Evolutionary conservation across 2,888 invertebrate species (phyloP).

Genomic region (Epinotia demarniana): DNA sequence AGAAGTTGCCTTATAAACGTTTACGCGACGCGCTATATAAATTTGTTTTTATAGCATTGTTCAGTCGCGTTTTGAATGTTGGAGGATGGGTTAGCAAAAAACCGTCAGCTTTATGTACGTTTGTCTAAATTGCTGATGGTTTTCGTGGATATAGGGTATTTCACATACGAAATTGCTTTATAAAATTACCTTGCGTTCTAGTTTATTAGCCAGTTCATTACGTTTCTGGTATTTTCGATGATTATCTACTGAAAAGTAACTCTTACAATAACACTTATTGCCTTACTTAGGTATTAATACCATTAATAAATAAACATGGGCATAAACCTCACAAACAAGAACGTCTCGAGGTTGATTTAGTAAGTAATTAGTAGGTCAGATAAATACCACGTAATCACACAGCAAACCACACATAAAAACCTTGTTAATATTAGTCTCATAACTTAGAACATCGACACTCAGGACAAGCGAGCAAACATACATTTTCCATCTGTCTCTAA

Average conservation of each 20-base stretch:
- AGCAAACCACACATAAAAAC: constrained; percentile 39
- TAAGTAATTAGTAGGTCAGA: constrained; percentile 43
- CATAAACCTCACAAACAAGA: constrained; percentile 21
- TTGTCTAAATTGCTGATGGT: constrained; percentile 23
- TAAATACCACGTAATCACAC: constrained; percentile 31
- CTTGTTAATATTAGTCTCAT: constrained; percentile 41
- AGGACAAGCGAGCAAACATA: constrained; percentile 22
- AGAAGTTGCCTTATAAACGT: constrained; percentile 66
- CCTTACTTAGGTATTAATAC: constrained; percentile 2
- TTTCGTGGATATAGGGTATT: constrained; percentile 8
- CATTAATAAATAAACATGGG: constrained; percentile 17
- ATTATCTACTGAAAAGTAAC: not conserved
- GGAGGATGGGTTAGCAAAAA: constrained; percentile 22
- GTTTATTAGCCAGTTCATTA: not conserved
- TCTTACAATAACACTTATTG: not conserved
- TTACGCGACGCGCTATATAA: constrained; percentile 55
- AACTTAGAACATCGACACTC: constrained; percentile 32
- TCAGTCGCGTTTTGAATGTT: constrained; percentile 35
- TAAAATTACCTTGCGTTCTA: constrained; percentile 1
- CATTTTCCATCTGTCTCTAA: constrained; percentile 34
- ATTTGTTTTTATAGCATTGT: constrained; percentile 49
- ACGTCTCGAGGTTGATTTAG: constrained; percentile 33
- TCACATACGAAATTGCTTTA: not conserved
- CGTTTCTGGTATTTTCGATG: not conserved
- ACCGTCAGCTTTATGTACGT: constrained; percentile 34